Evolutionary conservation across 2,797 vertebrate species (phyloP), one percentile per base, ranked within the genome.

Genomic region (Euthynnus affinis): DNA sequence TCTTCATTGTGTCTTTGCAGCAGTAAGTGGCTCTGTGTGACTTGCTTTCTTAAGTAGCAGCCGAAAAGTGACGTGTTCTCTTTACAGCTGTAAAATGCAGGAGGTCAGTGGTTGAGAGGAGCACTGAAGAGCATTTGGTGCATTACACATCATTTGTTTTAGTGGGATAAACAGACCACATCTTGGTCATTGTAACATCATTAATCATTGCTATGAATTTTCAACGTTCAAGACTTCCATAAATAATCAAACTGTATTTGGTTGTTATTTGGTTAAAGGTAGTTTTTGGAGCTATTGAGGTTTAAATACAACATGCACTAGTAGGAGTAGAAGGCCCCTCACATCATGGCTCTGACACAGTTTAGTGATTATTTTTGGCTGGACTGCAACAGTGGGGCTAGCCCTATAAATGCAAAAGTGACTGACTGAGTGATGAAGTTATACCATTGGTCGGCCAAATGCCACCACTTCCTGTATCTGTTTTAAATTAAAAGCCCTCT

Each of bases 51-150:
- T 37, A 82, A 76, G 72, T 55, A 58, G n/a, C 49, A 62, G 76
- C 53, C 5, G n/a, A 74, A 76, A 70, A 57, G 29, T 20, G 1
- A 71, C 53, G 22, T 48, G 25, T 57, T 60, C 40, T 82, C 52
- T 76, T 84, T 82, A 57, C 53, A 62, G 65, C 63, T 81, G 23
- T 55, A 42, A 69, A 79, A 77, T 74, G 23, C 64, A 72, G 59
- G 34, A 62, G 71, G 59, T 73, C 27, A 57, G 65, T 25, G 40
- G 20, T 66, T 34, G 59, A 51, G 46, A 66, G 37, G 46, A 82
- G 46, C 7, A 49, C 46, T 37, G 37, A 37, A 10, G 37, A 10
- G 65, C 40, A 62, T 74, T 81, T 69, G 57, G 34, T 75, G 32
- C 22, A 62, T 72, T 77, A 29, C n/a, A 72, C 17, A 65, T 59